These are phyloP conservation scores for Apamea anceps DNA, from an alignment of 2,888 invertebrate genomes.

Conservation along the genomic window DNA sequence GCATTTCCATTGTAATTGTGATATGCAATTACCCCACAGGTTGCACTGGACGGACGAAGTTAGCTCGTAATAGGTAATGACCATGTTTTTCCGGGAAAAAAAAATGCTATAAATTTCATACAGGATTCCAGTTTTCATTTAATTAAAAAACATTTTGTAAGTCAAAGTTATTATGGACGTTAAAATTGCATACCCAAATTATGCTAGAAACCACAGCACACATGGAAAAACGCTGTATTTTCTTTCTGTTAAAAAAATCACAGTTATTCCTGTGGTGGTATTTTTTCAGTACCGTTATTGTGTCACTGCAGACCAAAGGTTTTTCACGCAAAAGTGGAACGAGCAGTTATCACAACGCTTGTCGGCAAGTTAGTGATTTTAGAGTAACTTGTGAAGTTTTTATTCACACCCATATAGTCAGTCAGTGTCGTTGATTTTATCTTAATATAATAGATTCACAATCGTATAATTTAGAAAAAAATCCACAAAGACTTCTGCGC, in stretches of 20 bases:
- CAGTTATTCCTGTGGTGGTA: neutral
- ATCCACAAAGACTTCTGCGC: neutral
- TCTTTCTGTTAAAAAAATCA: constrained; percentile 1
- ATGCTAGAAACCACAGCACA: neutral
- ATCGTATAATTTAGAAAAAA: neutral
- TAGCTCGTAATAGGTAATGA: too few species aligned
- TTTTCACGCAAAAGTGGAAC: neutral
- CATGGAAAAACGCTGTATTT: neutral
- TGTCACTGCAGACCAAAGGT: neutral
- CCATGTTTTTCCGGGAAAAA: neutral
- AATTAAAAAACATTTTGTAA: neutral
- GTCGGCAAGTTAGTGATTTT: neutral
- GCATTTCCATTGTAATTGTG: neutral
- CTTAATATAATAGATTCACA: too few species aligned
- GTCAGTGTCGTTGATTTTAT: neutral
- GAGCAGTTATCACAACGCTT: constrained; percentile 1
- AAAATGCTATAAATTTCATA: neutral
- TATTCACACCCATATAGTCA: too few species aligned
- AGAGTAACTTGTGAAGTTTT: neutral
- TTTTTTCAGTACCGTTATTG: constrained; percentile 28
- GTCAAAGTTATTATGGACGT: neutral
- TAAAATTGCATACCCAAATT: constrained; percentile 12
- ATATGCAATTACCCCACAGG: neutral
- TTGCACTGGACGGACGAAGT: neutral
- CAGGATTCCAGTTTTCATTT: neutral